Base-by-base conservation (phyloP, 2,113 vertebrate genomes). In the Phalacrocorax brasilianus region DNA sequence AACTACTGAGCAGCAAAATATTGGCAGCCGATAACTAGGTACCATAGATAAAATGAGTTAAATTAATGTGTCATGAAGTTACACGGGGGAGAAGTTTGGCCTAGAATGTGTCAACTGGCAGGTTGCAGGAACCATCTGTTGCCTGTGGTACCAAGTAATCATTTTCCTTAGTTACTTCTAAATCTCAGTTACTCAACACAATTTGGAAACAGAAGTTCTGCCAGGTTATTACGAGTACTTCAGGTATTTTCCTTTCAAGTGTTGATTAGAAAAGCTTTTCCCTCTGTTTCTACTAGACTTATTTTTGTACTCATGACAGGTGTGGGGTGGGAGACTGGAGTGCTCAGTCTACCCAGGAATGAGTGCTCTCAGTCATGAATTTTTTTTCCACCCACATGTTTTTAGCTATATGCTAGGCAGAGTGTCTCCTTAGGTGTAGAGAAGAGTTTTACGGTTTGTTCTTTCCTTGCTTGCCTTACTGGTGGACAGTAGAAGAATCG, bases 91-190 rank as follows among this genome's bases (percentile, higher is more conserved):
- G 92, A 89, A 76, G 63, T 93, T 95, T 94, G 55, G 95, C 74
- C 81, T 91, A 44, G 59, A 85, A 82, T 89, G 70, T 92, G 86
- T 71, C 86, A 96, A 92, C 55, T 96, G 95, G 40, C 91, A 93
- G 67, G 77, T 95, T 97, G 79, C 74, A 91, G 71, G 87, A 96
- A 38, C 92, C 94, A 96, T 96, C 92, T 96, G 93, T 87, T 97
- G 91, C 88, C 67, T 0, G 1, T 80, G 74, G 75, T 91, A 96
- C 70, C 49, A 91, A 94, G 70, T 89, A 88, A 96, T 95, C 9
- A 62, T 95, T 93, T 92, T 86, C 87, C 76, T 91, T 96, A 88
- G 87, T 89, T 97, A 92, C 87, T 91, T 91, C 50, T 88, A 88
- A 89, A 88, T 88, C 63, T 89, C 63, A 74, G 88, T 96, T 87